These are phyloP conservation scores for Pristiophorus japonicus DNA, from an alignment of 2,113 vertebrate species.

Conservation along the genomic window DNA sequence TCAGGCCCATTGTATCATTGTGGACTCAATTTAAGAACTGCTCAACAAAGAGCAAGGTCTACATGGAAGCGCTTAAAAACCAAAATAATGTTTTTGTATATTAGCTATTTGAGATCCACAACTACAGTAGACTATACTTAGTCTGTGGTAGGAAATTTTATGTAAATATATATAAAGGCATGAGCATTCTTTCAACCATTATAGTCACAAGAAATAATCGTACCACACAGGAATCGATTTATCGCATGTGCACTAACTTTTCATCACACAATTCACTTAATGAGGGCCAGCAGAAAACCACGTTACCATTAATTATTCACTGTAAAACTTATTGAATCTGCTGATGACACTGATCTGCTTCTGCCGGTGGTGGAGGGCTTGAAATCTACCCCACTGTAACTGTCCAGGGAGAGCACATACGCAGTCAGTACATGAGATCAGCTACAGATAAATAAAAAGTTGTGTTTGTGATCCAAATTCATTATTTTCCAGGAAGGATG, in stretches of 20 bases:
- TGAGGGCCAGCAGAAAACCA: not conserved
- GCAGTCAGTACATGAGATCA: not conserved
- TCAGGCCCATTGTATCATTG: not conserved
- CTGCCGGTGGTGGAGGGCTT: too few species aligned
- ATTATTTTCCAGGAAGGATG: too few species aligned
- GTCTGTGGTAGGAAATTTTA: not conserved
- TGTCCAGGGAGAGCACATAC: not conserved
- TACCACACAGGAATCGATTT: not conserved
- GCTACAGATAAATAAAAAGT: not conserved
- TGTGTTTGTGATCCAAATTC: not conserved
- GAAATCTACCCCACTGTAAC: not conserved
- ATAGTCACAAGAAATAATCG: not conserved
- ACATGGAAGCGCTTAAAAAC: not conserved
- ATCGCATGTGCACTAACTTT: too few species aligned
- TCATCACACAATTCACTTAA: not conserved
- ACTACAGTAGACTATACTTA: not conserved
- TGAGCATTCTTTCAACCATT: too few species aligned
- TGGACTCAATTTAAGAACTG: not conserved
- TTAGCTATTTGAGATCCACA: not conserved
- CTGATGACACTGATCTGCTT: not conserved
- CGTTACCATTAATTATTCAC: not conserved
- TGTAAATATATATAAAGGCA: too few species aligned
- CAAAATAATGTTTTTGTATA: not conserved
- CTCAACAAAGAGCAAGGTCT: not conserved
- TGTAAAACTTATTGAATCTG: not conserved